Base-by-base conservation (phyloP, 2,797 vertebrate species). In the Eospalax fontanierii region DNA sequence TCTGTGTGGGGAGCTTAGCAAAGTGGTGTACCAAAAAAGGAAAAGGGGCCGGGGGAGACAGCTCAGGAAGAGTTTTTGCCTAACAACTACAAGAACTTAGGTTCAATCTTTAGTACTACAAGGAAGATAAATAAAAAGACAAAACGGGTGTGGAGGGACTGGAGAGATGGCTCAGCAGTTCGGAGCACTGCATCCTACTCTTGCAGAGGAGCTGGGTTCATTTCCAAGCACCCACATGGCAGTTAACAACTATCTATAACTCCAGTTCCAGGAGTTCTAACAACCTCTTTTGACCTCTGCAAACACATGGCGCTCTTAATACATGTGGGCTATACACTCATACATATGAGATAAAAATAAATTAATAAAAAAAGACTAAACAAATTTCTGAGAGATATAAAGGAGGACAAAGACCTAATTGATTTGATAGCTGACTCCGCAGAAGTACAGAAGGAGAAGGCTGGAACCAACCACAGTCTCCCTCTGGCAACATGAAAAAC, bases 321-420 rank as follows among this genome's bases (percentile, higher is more conserved):
- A 50, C 46, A 50, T 50, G 46, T 11, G 11, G 46, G 6, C 46
- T 6, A 50, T 50, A 50, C 46, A 50, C 46, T 50, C 46, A 50
- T 50, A 50, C 11, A 50, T 11, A 50, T 50, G 11, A 50, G 11
- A 50, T 50, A 50, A 50, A 50, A 50, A 50, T 6, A 50, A 50
- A 50, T 50, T 50, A 50, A 50, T 50, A 50, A 50, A 50, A 50
- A 50, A 50, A 50, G 46, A 50, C n/a, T n/a, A 50, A 50, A n/a
- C 46, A 40, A 38, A 80, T 76, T 40, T 89, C 59, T 63, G 43
- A 78, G 86, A 81, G 54, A 85, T 11, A 38, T 35, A 76, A 84
- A 87, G n/a, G 73, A 66, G 76, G 70, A 92, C 65, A 87, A 26
- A 89, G 28, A 22, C 26, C 33, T 70, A 28, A 66, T 74, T 83